phyloP scores from a whole-genome alignment of 2,888 invertebrate species.

The Blastobasis lacticolella region DNA sequence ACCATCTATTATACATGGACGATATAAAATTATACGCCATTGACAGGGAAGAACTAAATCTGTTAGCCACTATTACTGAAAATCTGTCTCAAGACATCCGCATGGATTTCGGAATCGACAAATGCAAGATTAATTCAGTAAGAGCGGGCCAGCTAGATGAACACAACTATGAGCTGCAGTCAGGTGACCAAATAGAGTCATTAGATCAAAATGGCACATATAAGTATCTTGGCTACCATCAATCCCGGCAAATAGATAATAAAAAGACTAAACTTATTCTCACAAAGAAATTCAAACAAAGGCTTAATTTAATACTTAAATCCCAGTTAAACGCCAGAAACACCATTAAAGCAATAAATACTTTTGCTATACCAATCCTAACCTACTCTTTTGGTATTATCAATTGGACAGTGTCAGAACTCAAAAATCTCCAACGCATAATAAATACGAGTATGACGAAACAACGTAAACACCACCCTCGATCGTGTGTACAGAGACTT shows the following conservation, averaged over 20 bases:
- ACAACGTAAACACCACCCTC: no score
- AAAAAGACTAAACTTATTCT: not conserved
- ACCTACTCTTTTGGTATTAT: slow-evolving; percentile 5
- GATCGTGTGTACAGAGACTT: slow-evolving; percentile 7
- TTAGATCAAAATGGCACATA: not conserved
- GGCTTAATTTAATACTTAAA: not conserved
- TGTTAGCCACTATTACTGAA: slow-evolving; percentile 1
- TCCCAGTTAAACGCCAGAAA: not conserved
- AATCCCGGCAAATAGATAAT: not conserved
- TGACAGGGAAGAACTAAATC: not conserved
- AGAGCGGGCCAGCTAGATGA: not conserved
- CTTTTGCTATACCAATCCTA: not conserved
- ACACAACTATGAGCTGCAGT: not conserved
- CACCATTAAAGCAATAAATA: not conserved
- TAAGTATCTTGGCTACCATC: not conserved
- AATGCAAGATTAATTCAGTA: slow-evolving; percentile 3
- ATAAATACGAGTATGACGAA: slow-evolving; percentile 4
- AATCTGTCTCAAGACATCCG: slow-evolving; percentile 1
- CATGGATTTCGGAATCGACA: slow-evolving; percentile 4
- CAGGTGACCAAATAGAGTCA: not conserved
- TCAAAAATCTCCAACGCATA: not conserved
- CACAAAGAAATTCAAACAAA: not conserved
- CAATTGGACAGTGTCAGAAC: slow-evolving; percentile 1
- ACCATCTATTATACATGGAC: not conserved
- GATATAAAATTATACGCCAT: not conserved